Base-by-base conservation (phyloP, 2,797 vertebrate genomes). In the Naso thynnoides region DNA sequence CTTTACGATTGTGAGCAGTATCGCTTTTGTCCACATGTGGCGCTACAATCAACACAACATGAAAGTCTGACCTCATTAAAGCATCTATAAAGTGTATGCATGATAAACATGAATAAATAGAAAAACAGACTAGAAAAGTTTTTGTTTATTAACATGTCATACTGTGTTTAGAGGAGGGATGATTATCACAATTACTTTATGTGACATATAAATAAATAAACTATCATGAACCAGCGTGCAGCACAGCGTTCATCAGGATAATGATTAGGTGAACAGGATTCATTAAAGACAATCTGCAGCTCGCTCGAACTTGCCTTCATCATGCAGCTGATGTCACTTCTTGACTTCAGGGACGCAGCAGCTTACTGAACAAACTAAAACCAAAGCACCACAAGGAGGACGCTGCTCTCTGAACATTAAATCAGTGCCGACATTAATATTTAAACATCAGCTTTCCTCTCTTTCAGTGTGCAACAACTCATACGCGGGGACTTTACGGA, bases 221-320 rank as follows among this genome's bases (percentile, higher is more conserved):
- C 38, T 18, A 29, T 66, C 53, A 64, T 75, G 39, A 81, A 49
- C 29, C 79, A 78, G 78, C 86, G 23, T 68, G 82, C 18, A 47
- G 70, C 64, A 3, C 27, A 48, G 49, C 44, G 42, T 53, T 83
- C 64, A 79, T 84, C 39, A 78, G 47, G 66, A 72, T 69, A 49
- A 38, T 77, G 61, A 84, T 54, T 70, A 68, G 73, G 60, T 63
- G 50, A 23, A 21, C 48, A 33, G 62, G 74, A 66, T 62, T 73
- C 58, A 62, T 56, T 29, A 36, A 31, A 63, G 55, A 68, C 54
- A 27, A 27, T 16, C 36, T 14, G 56, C 44, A 62, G 23, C 10
- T 24, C n/a, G 52, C 39, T 16, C 8, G 24, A 29, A 55, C 38
- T 0, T 36, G 14, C 31, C 31, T 49, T 73, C 64, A 14, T 74